A percentile compares a stretch with the other conserved stretches of the same genome.
phyloP scores from a whole-genome alignment of 2,113 vertebrate genomes.

The Hiodon tergisus region DNA sequence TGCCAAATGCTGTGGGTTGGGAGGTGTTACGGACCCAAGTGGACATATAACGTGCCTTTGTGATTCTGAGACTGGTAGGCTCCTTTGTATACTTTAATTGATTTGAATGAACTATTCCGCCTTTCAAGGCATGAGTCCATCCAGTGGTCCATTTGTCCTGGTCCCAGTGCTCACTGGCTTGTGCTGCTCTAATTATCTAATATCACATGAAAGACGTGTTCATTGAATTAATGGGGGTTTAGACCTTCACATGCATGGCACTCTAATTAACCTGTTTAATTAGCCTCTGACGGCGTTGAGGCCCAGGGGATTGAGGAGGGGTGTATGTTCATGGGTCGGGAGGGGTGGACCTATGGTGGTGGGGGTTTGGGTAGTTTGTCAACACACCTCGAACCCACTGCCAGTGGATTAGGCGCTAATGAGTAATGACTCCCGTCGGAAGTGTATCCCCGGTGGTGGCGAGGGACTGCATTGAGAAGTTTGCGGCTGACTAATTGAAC shows the following conservation, averaged over 20 bases:
- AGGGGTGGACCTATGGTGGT: not conserved
- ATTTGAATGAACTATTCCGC: conserved; percentile 20
- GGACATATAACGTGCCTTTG: not conserved
- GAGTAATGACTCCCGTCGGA: not conserved
- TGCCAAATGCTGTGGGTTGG: too few relatives aligned
- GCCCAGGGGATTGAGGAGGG: not conserved
- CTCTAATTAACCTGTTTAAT: conserved; percentile 16
- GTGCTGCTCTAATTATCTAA: conserved; percentile 8
- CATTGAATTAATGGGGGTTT: conserved; percentile 1
- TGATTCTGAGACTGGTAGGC: not conserved
- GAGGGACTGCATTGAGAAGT: not conserved
- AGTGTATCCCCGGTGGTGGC: not conserved
- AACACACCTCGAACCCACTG: not conserved
- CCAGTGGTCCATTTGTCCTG: conserved; percentile 5
- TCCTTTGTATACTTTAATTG: not conserved
- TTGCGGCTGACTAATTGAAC: not conserved
- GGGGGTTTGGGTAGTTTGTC: not conserved
- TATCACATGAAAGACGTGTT: conserved; percentile 11
- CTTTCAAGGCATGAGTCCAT: conserved; percentile 24
- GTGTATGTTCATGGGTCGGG: not conserved
- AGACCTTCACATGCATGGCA: not conserved
- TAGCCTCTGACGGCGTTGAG: not conserved
- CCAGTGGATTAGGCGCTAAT: not conserved
- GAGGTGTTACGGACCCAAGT: not conserved
- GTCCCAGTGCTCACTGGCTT: conserved; percentile 1